Evolutionary conservation across 2,888 invertebrate genomes (phyloP).

Genomic region (Heterodera filipjevi): DNA sequence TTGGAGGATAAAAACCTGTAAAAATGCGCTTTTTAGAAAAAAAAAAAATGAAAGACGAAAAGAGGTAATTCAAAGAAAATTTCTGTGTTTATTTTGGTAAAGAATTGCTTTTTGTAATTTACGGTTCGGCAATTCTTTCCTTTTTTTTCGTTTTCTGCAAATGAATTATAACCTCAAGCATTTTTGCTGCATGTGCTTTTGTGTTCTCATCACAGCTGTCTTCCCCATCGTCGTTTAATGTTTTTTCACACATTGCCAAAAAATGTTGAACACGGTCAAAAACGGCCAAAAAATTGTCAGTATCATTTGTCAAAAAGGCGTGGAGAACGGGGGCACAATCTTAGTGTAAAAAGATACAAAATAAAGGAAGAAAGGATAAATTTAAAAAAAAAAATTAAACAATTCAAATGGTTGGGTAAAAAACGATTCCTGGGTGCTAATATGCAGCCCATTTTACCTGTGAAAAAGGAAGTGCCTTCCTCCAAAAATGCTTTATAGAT

Average conservation of each 20-base stretch:
- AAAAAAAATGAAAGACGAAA: too few species aligned
- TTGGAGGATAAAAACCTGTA: slow-evolving; percentile 43
- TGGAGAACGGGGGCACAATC: slow-evolving; percentile 99
- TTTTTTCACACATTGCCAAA: slow-evolving; percentile 83
- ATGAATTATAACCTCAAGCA: slow-evolving; percentile 74
- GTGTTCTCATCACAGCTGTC: slow-evolving; percentile 84
- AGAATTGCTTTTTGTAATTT: too few species aligned
- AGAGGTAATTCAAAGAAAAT: too few species aligned
- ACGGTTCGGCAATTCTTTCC: too few species aligned
- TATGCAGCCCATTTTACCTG: slow-evolving; percentile 66
- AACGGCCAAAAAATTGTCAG: slow-evolving; percentile 86
- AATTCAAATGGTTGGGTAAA: neutral
- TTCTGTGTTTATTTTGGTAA: too few species aligned
- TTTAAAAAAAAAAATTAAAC: neutral
- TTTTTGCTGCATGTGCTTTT: slow-evolving; percentile 93
- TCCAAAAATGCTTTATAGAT: slow-evolving; percentile 83
- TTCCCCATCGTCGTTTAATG: slow-evolving; percentile 69
- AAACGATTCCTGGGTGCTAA: too few species aligned
- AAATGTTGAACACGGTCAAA: slow-evolving; percentile 86
- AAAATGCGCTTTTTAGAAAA: too few species aligned
- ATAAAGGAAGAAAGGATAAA: too few species aligned
- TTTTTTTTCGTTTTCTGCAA: too few species aligned
- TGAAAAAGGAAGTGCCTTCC: slow-evolving; percentile 90
- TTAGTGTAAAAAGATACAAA: slow-evolving; percentile 66
- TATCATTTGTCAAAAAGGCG: slow-evolving; percentile 94